Conservation (phyloP, 2,888 invertebrate genomes). For the Agrilus biguttatus region DNA sequence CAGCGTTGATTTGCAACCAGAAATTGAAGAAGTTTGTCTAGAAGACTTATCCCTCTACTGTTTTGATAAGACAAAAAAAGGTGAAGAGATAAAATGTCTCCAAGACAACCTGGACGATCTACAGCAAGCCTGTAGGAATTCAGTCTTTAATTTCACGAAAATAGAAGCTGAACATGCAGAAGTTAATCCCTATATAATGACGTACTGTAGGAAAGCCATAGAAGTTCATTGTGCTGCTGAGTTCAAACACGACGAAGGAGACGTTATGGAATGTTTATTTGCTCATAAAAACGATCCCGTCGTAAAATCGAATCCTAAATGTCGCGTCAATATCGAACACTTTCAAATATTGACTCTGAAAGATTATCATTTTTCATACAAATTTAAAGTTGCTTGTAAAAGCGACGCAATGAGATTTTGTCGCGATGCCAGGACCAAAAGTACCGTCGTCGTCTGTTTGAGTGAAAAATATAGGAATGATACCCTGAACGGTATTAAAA, state of each 20-base stretch:
- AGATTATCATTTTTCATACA: conserved; percentile 84
- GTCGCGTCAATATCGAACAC: conserved; percentile 89
- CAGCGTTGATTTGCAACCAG: conserved; percentile 85
- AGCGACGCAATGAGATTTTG: conserved; percentile 58
- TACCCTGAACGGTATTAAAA: conserved; percentile 59
- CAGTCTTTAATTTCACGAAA: conserved; percentile 75
- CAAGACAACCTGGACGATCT: conserved; percentile 70
- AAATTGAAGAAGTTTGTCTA: conserved; percentile 83
- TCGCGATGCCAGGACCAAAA: conserved; percentile 56
- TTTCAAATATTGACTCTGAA: conserved; percentile 89
- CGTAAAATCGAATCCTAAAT: conserved; percentile 65
- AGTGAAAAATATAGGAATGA: conserved; percentile 87
- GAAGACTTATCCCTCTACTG: conserved; percentile 74
- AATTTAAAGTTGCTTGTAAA: conserved; percentile 90
- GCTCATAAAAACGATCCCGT: conserved; percentile 78
- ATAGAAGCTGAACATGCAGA: conserved; percentile 78
- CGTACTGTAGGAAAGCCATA: conserved; percentile 69
- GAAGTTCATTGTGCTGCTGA: conserved; percentile 59
- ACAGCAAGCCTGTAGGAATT: conserved; percentile 52
- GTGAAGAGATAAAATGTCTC: conserved; percentile 85
- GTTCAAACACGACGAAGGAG: conserved; percentile 64
- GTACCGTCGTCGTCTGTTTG: conserved; percentile 70
- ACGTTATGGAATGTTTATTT: conserved; percentile 89
- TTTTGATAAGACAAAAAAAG: conserved; percentile 69
- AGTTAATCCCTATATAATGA: conserved; percentile 75